phyloP scores from a whole-genome alignment of 2,888 invertebrate genomes.

The Stegophylla sp. region DNA sequence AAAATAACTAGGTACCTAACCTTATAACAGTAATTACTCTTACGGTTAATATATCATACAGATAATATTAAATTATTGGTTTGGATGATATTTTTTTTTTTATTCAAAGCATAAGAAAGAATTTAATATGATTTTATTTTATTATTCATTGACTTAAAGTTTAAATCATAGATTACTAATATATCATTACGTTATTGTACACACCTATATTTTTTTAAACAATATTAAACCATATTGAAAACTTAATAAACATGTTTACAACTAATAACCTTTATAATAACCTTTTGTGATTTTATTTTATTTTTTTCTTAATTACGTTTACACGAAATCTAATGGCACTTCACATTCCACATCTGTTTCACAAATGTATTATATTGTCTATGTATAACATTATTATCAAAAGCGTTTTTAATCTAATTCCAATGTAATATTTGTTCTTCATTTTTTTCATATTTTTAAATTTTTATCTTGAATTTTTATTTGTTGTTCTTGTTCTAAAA shows the following conservation, averaged over 20 bases:
- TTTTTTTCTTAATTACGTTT: background rate
- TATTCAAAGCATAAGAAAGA: too few species aligned
- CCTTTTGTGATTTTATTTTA: background rate
- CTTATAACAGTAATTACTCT: too few species aligned
- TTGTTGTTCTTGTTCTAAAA: too few species aligned
- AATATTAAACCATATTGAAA: background rate
- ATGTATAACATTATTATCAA: background rate
- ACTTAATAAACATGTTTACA: constrained; percentile 7
- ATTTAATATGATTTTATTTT: too few species aligned
- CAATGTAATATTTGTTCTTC: background rate
- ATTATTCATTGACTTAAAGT: background rate
- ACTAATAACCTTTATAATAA: constrained; percentile 2
- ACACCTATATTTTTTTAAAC: background rate
- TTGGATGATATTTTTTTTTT: too few species aligned
- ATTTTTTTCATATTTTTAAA: too few species aligned
- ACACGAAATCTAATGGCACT: background rate
- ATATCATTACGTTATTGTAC: background rate
- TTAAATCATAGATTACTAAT: background rate
- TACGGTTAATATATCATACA: too few species aligned
- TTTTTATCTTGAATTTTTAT: too few species aligned
- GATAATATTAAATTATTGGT: too few species aligned
- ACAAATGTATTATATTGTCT: background rate
- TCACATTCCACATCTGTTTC: background rate
- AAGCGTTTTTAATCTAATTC: background rate
- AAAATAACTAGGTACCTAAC: too few species aligned